Evolutionary conservation across 2,113 vertebrate species (phyloP), one percentile per base, ranked within the genome.

Genomic region (Siniperca chuatsi): DNA sequence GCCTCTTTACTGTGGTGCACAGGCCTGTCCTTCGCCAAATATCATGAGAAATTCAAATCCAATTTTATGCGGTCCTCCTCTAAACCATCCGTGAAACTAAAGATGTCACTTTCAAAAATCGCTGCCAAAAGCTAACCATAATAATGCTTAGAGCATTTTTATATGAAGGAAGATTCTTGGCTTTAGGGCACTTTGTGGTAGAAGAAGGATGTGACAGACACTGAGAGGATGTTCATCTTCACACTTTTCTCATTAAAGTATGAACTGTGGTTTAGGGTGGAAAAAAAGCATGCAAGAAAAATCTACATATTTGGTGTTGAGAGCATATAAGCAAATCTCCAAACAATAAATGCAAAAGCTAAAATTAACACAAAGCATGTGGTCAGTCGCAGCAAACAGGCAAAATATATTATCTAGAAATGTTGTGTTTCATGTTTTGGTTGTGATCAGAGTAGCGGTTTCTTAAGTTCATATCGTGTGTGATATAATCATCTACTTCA

Each of bases 31-130:
- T 73, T 0, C 62, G 37, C 46, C 35, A 13, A 82, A 72, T 67
- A 83, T 71, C 83, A 81, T 29, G 9, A 90, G 46, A 86, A 82
- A 85, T 87, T 76, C 42, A 84, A 91, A 93, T 93, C 89, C 90
- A 75, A 92, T 92, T 91, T 88, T 44, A 78, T 54, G 70, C 85
- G 21, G 70, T 64, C 62, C 54, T 90, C 72, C 82, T 87, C 81
- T 68, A 29, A 87, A 86, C 66, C 83, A 64, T 60, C 86, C 79
- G 50, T 92, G 92, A 89, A 93, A 92, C 87, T 46, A 23, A 69
- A 86, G 85, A 79, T 90, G 92, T 91, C 86, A 88, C 83, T 78
- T 94, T 80, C 48, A 83, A 82, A 89, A 88, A 89, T 55, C 44
- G 1, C 69, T 73, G 88, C 75, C 82, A 87, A 78, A 79, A 79